Evolutionary conservation across 2,797 vertebrate genomes (phyloP), one percentile per base, ranked within the genome.

Genomic region (Pipistrellus nathusii): DNA sequence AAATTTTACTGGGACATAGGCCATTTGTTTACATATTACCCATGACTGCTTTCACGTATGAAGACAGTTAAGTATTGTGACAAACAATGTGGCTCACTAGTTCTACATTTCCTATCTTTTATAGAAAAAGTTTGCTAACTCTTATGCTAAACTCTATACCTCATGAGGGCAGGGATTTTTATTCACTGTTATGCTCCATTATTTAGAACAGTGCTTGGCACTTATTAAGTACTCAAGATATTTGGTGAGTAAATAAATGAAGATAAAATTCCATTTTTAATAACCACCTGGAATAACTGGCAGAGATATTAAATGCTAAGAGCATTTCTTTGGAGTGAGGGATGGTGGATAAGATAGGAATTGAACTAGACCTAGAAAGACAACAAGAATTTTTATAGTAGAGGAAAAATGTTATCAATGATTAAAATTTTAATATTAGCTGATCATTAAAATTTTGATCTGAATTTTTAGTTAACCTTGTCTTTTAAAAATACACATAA

Each of bases 201-300:
- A 38, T 92, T 2, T 72, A 68, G 41, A 95, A 80, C 10, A 84
- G 17, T 84, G n/a, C 23, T 90, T 90, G 25, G 14, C 25, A 82
- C 25, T 38, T 88, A 53, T 8, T 76, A 77, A 88, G 71, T 92
- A 14, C 23, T 55, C 21, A 66, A 66, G 1, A 38, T 94, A 64
- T 27, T 82, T 83, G 46, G 48, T 46, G 71, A 85, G 23, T 84
- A 75, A 87, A 59, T 90, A 93, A 90, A 84, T 95, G 41, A 94
- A 82, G 46, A 71, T 23, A 88, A 81, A 80, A 88, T 68, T 23
- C 25, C n/a, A 17, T 85, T 53, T 53, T 82, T 3, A 93, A 27
- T 75, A 95, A 85, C 14, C 14, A 41, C 81, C 15, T 94, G 30
- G 68, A 91, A 62, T 84, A 73, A 57, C 46, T 83, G 62, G 15